Conservation (phyloP, 1,140 invertebrate species). For the Drosophila ironensis region DNA sequence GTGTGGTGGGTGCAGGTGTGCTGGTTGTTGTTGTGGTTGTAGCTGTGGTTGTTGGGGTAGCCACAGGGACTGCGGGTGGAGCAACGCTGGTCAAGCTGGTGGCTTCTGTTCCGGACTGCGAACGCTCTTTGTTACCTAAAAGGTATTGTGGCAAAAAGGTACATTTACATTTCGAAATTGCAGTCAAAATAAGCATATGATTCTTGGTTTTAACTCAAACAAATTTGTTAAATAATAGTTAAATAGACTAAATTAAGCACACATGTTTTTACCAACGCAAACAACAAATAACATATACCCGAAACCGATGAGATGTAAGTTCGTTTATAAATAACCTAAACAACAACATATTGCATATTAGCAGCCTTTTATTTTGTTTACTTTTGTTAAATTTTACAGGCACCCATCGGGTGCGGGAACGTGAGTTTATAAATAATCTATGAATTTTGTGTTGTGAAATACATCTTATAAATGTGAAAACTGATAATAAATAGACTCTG, state of each 20-base stretch:
- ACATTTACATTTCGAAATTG: too few relatives aligned
- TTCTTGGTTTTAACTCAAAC: too few relatives aligned
- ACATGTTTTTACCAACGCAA: neutral
- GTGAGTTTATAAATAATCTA: neutral
- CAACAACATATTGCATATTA: neutral
- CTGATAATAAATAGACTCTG: neutral
- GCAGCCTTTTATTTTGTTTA: neutral
- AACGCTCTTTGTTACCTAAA: neutral
- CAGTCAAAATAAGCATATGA: too few relatives aligned
- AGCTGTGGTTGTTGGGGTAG: neutral
- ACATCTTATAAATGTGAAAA: neutral
- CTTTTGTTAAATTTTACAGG: too few relatives aligned
- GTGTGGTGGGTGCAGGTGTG: constrained; percentile 6
- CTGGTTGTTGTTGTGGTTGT: neutral
- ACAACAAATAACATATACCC: neutral
- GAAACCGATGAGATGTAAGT: too few relatives aligned
- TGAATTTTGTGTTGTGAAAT: neutral
- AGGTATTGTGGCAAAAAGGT: neutral
- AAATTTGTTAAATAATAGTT: too few relatives aligned
- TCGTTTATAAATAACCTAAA: neutral
- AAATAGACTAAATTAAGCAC: neutral
- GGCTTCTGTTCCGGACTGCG: neutral
- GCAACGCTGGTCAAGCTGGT: constrained; percentile 1
- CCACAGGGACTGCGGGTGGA: neutral
- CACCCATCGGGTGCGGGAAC: too few relatives aligned